Conservation (phyloP, 2,113 vertebrate species). For the Megatriorchis doriae region DNA sequence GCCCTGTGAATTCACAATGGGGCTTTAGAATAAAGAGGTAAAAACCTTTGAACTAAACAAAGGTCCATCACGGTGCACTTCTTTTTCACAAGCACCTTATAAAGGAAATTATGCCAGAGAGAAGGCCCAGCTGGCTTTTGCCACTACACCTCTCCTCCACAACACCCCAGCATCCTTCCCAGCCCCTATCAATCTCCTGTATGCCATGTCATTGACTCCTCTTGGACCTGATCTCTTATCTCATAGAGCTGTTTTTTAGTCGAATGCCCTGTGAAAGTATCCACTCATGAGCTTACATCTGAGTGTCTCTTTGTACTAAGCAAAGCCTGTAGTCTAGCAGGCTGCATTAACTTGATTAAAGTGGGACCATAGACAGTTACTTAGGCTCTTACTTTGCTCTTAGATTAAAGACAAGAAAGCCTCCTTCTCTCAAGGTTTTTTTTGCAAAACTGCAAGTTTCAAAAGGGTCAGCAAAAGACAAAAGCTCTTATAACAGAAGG, state of each 20-base stretch:
- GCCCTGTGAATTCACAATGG: conserved; percentile 92
- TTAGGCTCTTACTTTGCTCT: conserved; percentile 83
- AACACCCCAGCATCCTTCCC: conserved; percentile 77
- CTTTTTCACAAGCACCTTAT: conserved; percentile 83
- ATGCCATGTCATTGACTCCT: conserved; percentile 66
- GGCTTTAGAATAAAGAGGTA: conserved; percentile 95
- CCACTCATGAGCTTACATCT: conserved; percentile 76
- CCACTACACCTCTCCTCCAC: conserved; percentile 73
- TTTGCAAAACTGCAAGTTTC: conserved; percentile 83
- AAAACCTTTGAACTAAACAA: conserved; percentile 99
- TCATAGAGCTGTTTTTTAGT: conserved; percentile 70
- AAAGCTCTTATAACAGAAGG: conserved; percentile 83
- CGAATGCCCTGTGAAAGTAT: conserved; percentile 78
- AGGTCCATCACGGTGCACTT: conserved; percentile 86
- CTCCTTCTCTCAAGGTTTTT: conserved; percentile 75
- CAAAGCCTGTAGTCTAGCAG: conserved; percentile 77
- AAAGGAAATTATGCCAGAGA: conserved; percentile 76
- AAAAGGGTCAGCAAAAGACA: conserved; percentile 91
- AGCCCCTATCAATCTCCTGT: conserved; percentile 70
- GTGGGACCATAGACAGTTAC: conserved; percentile 80
- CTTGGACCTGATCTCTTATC: conserved; percentile 73
- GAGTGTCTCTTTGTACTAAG: conserved; percentile 88
- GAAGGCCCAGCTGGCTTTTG: conserved; percentile 77
- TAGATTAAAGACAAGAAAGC: conserved; percentile 91
- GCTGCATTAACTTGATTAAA: conserved; percentile 99